Evolutionary conservation across 2,797 vertebrate genomes (phyloP).

Genomic region (Fundulus diaphanus): DNA sequence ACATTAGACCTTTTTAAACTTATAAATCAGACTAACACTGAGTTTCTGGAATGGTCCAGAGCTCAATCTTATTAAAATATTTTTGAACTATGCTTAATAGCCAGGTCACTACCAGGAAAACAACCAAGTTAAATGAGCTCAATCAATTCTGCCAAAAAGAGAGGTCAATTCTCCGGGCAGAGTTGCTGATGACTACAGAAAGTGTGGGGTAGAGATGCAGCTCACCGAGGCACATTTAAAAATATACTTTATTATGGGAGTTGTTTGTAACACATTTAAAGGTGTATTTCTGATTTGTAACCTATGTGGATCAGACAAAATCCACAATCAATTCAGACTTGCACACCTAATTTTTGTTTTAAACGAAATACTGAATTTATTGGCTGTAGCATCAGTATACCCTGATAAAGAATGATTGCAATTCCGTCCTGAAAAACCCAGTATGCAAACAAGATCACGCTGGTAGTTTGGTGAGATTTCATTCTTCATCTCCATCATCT

Average conservation of each 20-base stretch:
- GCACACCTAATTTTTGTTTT: background rate
- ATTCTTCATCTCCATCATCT: slow-evolving; percentile 44
- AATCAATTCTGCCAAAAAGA: background rate
- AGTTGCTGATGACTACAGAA: background rate
- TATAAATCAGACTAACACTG: no score
- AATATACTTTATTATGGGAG: background rate
- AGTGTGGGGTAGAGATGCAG: background rate
- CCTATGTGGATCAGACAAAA: background rate
- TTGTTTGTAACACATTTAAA: background rate
- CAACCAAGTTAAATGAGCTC: background rate
- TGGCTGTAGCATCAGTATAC: no score
- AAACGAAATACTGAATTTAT: background rate
- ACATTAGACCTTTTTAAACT: no score
- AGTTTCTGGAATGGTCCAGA: no score
- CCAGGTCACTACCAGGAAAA: background rate
- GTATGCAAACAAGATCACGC: no score
- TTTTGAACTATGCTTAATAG: no score
- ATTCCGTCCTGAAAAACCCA: slow-evolving; percentile 21
- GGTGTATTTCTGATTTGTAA: no score
- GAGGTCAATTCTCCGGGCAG: no score
- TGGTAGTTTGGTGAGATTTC: slow-evolving; percentile 55
- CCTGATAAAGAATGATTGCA: no score
- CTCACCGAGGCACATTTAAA: background rate
- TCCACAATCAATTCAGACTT: background rate
- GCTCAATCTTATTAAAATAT: no score